Base-by-base conservation (phyloP, 2,113 vertebrate genomes). In the Bujurquina vittata region DNA sequence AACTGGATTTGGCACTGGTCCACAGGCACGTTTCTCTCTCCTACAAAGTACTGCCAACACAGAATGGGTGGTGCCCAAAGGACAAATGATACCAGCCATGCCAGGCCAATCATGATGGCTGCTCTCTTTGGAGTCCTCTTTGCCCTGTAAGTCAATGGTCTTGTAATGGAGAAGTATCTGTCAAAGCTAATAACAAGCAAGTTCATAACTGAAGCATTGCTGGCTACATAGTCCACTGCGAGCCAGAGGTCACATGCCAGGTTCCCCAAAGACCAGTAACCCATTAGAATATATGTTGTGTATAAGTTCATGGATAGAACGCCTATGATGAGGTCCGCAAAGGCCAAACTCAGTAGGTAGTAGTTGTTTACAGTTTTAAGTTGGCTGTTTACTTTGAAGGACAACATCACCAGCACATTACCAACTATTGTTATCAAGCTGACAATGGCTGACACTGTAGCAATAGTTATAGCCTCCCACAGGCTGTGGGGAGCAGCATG, bases 331-430 rank as follows among this genome's bases (percentile, higher is more conserved):
- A 99, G 97, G 91, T 99, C 98, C 20, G 98, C 98, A 84, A 98
- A 99, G 22, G 98, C 98, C 73, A 99, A 95, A 92, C 98, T 99
- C 73, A 99, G 96, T 86, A 99, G 94, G 89, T 99, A 99, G 58
- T 99, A 99, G 93, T 99, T 99, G 94, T 98, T 99, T 0, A 99
- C 98, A 2, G 98, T 99, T 95, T 99, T 99, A 58, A 99, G 96
- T 89, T 99, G 98, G 89, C 98, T 99, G 93, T 99, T 99, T 63
- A 99, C 97, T 91, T 99, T 98, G 91, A 99, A 99, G 62, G 98
- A 99, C 85, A 99, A 94, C 96, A 99, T 95, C 61, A 99, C 98
- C 84, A 99, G 94, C 86, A 99, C 95, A n/a, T 99, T 99, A 49
- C 98, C 98, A 77, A 98, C 96, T 17, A 98, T 94, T 26, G 98